Evolutionary conservation across 1,140 invertebrate genomes (phyloP).

Genomic region (Diorhabda sublineata): DNA sequence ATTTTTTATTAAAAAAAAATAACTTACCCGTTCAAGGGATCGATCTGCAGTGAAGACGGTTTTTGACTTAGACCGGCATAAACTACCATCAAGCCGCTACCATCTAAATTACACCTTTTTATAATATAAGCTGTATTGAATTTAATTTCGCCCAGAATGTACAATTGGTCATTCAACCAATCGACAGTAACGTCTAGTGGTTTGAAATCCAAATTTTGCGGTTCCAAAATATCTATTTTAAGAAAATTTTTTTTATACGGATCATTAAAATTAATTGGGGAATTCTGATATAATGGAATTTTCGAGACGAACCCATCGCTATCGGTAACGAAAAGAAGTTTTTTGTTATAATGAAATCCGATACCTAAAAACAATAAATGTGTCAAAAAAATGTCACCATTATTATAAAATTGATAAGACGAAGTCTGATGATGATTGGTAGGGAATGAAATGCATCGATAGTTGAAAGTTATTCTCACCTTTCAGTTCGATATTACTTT

Average conservation of each 20-base stretch:
- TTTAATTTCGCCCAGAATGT: conserved; percentile 66
- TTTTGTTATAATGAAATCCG: conserved; percentile 65
- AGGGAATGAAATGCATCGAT: too few species aligned
- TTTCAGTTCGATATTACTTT: conserved; percentile 44
- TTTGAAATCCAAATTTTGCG: conserved; percentile 55
- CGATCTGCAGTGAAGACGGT: conserved; percentile 77
- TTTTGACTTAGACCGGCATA: conserved; percentile 60
- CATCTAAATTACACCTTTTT: conserved; percentile 68
- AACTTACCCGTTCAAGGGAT: conserved; percentile 83
- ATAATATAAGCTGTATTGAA: conserved; percentile 60
- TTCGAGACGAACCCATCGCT: conserved; percentile 59
- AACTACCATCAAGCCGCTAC: conserved; percentile 62
- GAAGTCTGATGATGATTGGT: too few species aligned
- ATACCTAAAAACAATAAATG: conserved; percentile 57
- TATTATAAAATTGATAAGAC: too few species aligned
- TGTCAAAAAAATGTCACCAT: background rate
- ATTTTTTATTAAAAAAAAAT: background rate
- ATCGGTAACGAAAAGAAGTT: conserved; percentile 72
- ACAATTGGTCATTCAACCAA: conserved; percentile 81
- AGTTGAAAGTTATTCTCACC: conserved; percentile 32
- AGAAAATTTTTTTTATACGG: conserved; percentile 19
- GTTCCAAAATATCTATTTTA: conserved; percentile 53
- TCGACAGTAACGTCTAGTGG: conserved; percentile 73
- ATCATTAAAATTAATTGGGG: conserved; percentile 5
- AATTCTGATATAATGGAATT: conserved; percentile 46